Evolutionary conservation across 2,888 invertebrate genomes (phyloP).

Genomic region (Aphodius granarius): DNA sequence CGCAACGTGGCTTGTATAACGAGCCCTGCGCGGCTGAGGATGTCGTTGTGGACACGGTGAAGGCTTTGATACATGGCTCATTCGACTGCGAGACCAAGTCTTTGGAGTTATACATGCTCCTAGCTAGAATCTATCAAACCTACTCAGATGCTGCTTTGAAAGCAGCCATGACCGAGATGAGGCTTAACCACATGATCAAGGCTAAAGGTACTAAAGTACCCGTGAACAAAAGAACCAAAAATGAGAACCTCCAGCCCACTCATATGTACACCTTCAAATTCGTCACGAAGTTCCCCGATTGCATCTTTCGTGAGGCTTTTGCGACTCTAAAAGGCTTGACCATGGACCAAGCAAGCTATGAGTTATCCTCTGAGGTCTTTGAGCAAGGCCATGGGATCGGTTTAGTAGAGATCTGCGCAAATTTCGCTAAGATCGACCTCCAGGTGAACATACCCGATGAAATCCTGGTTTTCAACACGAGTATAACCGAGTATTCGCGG

Average conservation of each 20-base stretch:
- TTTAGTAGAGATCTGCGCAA: slow-evolving; percentile 53
- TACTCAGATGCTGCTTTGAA: slow-evolving; percentile 68
- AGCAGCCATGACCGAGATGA: slow-evolving; percentile 62
- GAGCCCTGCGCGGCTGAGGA: slow-evolving; percentile 55
- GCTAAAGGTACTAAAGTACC: slow-evolving; percentile 42
- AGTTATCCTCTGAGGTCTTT: slow-evolving; percentile 29
- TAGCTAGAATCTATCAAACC: slow-evolving; percentile 72
- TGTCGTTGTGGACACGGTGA: slow-evolving; percentile 59
- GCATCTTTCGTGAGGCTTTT: slow-evolving; percentile 52
- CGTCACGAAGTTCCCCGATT: slow-evolving; percentile 54
- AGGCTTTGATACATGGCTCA: slow-evolving; percentile 67
- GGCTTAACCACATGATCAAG: slow-evolving; percentile 63
- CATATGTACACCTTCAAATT: slow-evolving; percentile 42
- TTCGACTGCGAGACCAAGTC: slow-evolving; percentile 65
- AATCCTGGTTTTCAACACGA: slow-evolving; percentile 59
- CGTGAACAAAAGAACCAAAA: slow-evolving; percentile 16
- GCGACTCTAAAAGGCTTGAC: slow-evolving; percentile 31
- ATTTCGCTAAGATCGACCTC: slow-evolving; percentile 45
- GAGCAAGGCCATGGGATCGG: slow-evolving; percentile 55
- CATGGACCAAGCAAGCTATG: slow-evolving; percentile 26
- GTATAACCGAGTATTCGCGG: slow-evolving; percentile 55
- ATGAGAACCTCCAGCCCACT: slow-evolving; percentile 29
- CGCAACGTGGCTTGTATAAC: slow-evolving; percentile 38
- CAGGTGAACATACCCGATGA: slow-evolving; percentile 60
- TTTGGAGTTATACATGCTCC: slow-evolving; percentile 64